Percentiles rank a stretch among this genome's conserved stretches.
Conservation (phyloP, 2,797 vertebrate species). For the Hylomyscus alleni region DNA sequence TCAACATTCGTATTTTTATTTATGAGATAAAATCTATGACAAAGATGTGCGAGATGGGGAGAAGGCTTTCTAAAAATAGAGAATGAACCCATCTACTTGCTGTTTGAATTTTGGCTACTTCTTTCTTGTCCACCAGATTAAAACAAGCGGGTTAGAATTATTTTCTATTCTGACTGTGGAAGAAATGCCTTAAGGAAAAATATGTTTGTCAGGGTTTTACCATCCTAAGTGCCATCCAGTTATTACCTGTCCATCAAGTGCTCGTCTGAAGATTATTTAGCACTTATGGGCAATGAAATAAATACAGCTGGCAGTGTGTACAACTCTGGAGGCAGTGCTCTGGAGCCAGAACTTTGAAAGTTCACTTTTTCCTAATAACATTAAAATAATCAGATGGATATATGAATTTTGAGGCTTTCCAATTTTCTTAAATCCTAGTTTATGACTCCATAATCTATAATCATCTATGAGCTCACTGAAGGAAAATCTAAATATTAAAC, state of each 20-base stretch:
- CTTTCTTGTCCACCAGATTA: background rate
- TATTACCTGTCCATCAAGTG: background rate
- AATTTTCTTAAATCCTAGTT: background rate
- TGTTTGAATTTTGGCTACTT: constrained; percentile 12
- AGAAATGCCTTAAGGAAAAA: constrained; percentile 2
- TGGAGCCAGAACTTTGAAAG: background rate
- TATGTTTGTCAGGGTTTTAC: background rate
- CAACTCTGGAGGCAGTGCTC: background rate
- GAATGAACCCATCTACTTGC: background rate
- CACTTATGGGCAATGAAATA: background rate
- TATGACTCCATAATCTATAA: background rate
- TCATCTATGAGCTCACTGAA: background rate
- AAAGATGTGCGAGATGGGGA: constrained; percentile 38
- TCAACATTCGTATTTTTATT: constrained; percentile 15
- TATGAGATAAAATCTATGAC: background rate
- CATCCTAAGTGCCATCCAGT: background rate
- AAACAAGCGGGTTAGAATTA: background rate
- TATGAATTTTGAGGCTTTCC: background rate
- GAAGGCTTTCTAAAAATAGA: background rate
- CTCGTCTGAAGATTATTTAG: background rate
- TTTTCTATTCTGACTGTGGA: constrained; percentile 9
- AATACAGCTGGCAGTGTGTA: background rate
- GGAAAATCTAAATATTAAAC: background rate
- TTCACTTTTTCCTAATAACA: background rate
- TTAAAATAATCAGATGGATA: background rate